These are phyloP conservation scores for Leptogaster cylindrica DNA, from an alignment of 2,888 invertebrate species.

Conservation along the genomic window DNA sequence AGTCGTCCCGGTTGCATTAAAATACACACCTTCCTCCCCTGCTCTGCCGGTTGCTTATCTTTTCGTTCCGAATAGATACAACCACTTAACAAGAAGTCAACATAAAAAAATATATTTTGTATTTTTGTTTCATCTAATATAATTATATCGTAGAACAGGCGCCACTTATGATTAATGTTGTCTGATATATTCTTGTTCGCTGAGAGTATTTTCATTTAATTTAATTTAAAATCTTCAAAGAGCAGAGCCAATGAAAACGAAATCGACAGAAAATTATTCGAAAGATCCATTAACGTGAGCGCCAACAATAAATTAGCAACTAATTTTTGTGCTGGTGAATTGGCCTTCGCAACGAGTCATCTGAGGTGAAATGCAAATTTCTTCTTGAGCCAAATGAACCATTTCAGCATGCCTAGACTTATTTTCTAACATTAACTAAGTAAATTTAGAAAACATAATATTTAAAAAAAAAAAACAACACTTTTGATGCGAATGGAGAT, in stretches of 20 bases:
- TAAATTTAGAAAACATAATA: too few relatives aligned
- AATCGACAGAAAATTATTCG: constrained; percentile 25
- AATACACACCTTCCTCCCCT: too few relatives aligned
- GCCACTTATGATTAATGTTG: constrained; percentile 28
- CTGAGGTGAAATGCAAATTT: constrained; percentile 12
- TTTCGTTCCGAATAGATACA: constrained; percentile 11
- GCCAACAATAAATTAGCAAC: constrained; percentile 32
- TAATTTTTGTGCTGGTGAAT: constrained; percentile 18
- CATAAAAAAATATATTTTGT: too few relatives aligned
- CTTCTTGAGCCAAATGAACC: too few relatives aligned
- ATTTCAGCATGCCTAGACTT: too few relatives aligned
- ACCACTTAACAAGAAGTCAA: too few relatives aligned
- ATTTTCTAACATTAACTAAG: too few relatives aligned
- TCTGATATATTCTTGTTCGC: constrained; percentile 1
- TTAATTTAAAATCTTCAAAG: background rate
- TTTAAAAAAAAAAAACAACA: too few relatives aligned
- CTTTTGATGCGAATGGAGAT: too few relatives aligned
- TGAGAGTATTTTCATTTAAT: constrained; percentile 1
- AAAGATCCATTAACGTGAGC: constrained; percentile 16
- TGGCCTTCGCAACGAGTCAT: constrained; percentile 29
- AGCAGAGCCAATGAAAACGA: background rate
- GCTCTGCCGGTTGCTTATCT: constrained; percentile 7
- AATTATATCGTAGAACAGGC: constrained; percentile 12
- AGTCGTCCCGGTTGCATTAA: background rate
- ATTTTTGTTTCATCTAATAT: background rate